These are phyloP conservation scores for Gadopsis marmoratus DNA, from an alignment of 2,797 vertebrate genomes.

Conservation along the genomic window DNA sequence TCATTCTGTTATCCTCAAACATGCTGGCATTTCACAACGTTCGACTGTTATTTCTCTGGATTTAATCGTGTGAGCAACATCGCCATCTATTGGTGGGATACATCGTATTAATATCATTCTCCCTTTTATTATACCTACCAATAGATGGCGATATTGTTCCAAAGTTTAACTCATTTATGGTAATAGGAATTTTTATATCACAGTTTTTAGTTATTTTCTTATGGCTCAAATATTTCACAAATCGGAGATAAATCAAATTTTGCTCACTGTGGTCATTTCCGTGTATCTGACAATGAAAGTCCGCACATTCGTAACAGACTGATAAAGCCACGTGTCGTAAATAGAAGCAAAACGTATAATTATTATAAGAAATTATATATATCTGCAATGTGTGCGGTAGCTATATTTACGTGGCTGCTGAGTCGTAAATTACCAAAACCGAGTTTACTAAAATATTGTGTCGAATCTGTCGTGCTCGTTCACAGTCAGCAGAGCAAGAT, in stretches of 20 bases:
- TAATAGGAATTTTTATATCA: neutral
- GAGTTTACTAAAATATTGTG: neutral
- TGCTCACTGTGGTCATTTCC: neutral
- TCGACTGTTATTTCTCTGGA: neutral
- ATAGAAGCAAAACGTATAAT: neutral
- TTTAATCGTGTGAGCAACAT: neutral
- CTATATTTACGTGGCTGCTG: neutral
- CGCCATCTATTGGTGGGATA: slow-evolving; percentile 21
- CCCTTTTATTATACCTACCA: neutral
- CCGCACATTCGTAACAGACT: slow-evolving; percentile 41
- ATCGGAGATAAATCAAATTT: neutral
- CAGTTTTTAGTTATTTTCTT: neutral
- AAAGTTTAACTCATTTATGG: neutral
- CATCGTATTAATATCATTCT: neutral
- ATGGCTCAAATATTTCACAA: neutral
- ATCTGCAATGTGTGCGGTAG: accelerated
- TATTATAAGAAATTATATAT: no score
- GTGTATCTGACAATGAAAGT: neutral
- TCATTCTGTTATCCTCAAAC: neutral
- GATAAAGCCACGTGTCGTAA: neutral
- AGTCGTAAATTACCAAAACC: accelerated
- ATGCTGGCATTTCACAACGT: neutral
- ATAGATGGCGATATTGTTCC: no score
- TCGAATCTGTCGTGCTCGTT: slow-evolving; percentile 63
- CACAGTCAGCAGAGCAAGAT: slow-evolving; percentile 75